A percentile compares a stretch with the other conserved stretches of the same genome.
Evolutionary conservation across 2,888 invertebrate genomes (phyloP).

Genomic region (Cephus runcator): DNA sequence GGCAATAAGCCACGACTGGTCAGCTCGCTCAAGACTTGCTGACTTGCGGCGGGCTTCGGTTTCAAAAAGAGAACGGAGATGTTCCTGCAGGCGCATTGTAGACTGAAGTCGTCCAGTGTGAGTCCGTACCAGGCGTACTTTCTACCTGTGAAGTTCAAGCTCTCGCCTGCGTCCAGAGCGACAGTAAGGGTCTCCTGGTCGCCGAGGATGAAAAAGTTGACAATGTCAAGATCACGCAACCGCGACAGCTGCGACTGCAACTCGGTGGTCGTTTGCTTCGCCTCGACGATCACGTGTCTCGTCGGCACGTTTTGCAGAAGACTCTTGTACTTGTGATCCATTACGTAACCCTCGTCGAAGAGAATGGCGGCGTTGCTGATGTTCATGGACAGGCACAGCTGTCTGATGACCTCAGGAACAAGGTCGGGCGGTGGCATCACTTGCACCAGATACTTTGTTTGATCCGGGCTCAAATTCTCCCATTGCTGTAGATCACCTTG

Average conservation of each 20-base stretch:
- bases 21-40: slow-evolving; percentile 65
- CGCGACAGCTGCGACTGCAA: slow-evolving; percentile 77
- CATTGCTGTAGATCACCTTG: slow-evolving; percentile 85
- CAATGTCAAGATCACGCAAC: slow-evolving; percentile 84
- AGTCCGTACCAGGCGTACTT: slow-evolving; percentile 91
- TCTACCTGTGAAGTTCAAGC: slow-evolving; percentile 80
- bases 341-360: slow-evolving; percentile 88
- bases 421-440: slow-evolving; percentile 87
- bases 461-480: slow-evolving; percentile 77
- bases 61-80: slow-evolving; percentile 81
- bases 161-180: slow-evolving; percentile 77
- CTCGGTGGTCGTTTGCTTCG: slow-evolving; percentile 69
- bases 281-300: slow-evolving; percentile 84
- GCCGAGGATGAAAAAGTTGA: slow-evolving; percentile 89
- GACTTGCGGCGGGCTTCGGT: slow-evolving; percentile 77
- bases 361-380: slow-evolving; percentile 89
- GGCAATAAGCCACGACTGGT: slow-evolving; percentile 38
- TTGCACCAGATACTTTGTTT: slow-evolving; percentile 82
- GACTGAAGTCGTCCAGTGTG: slow-evolving; percentile 76
- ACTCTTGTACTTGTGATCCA: slow-evolving; percentile 95
- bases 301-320: slow-evolving; percentile 90
- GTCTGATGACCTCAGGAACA: slow-evolving; percentile 84
- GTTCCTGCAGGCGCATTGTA: slow-evolving; percentile 81
- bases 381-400: slow-evolving; percentile 84
- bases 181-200: slow-evolving; percentile 76